Evolutionary conservation across 2,888 invertebrate genomes (phyloP).

Genomic region (Pristionchus arcanus): DNA sequence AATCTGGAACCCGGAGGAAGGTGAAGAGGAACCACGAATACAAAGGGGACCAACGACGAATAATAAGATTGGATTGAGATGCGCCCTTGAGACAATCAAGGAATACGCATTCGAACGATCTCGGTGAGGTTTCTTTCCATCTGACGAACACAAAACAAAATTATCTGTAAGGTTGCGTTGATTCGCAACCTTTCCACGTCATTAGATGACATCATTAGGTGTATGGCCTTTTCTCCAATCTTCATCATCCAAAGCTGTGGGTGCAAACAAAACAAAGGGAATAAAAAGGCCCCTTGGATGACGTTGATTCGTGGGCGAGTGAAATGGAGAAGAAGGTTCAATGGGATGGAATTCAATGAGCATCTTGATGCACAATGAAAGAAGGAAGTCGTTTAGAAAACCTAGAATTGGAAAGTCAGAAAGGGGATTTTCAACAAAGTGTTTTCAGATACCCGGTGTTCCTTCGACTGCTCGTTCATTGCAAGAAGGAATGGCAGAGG

Average conservation of each 20-base stretch:
- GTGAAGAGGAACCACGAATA: constrained; percentile 77
- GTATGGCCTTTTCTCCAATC: not conserved
- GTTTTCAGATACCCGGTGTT: constrained; percentile 82
- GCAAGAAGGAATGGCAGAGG: constrained; percentile 81
- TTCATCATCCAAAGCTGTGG: not conserved
- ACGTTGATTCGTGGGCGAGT: not conserved
- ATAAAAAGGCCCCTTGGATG: not conserved
- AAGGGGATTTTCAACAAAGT: not conserved
- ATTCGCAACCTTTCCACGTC: not conserved
- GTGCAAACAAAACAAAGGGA: not conserved
- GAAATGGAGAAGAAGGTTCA: not conserved
- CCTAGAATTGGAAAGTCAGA: not conserved
- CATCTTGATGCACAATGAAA: not conserved
- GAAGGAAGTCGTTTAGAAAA: not conserved
- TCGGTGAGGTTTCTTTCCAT: not conserved
- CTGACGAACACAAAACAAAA: too few relatives aligned
- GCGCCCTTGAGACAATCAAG: constrained; percentile 81
- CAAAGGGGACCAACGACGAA: constrained; percentile 62
- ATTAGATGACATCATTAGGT: not conserved
- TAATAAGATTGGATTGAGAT: constrained; percentile 52
- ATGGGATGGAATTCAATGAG: not conserved
- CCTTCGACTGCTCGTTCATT: constrained; percentile 82
- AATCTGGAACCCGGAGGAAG: constrained; percentile 82
- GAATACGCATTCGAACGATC: constrained; percentile 81
- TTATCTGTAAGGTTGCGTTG: not conserved